Percentiles rank a stretch among this genome's conserved stretches.
These are phyloP conservation scores for Sitta europaea DNA, from an alignment of 2,113 vertebrate genomes.

Conservation along the genomic window DNA sequence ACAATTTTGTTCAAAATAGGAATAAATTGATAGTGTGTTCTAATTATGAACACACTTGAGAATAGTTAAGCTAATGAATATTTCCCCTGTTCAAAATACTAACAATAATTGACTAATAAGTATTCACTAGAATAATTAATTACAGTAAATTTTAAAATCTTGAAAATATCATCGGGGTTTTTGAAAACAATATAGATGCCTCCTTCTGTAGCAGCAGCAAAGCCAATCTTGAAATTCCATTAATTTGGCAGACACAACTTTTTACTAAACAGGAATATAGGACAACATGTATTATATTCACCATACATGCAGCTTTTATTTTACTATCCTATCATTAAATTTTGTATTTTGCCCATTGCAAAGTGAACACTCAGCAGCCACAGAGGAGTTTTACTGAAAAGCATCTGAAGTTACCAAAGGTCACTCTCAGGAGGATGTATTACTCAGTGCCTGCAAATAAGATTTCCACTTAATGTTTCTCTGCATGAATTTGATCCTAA, in stretches of 20 bases:
- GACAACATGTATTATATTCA: background rate
- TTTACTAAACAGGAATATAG: background rate
- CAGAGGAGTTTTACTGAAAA: background rate
- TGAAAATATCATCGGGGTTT: background rate
- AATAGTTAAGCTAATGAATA: background rate
- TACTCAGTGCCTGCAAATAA: background rate
- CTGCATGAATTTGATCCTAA: background rate
- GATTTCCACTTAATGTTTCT: conserved; percentile 1
- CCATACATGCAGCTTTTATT: background rate
- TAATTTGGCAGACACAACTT: background rate
- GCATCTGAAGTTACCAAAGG: background rate
- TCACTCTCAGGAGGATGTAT: background rate
- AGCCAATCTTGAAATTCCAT: background rate
- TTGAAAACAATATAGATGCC: background rate
- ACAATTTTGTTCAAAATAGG: background rate
- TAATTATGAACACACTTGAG: background rate
- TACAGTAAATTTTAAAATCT: background rate
- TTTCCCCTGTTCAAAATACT: background rate
- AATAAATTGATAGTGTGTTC: background rate
- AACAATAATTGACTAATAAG: background rate
- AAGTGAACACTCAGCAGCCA: background rate
- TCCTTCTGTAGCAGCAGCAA: background rate
- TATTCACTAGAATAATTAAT: background rate
- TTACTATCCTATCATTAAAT: background rate
- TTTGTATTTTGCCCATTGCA: background rate